A percentile compares a stretch with the other conserved stretches of the same genome.
Evolutionary conservation across 2,797 vertebrate species (phyloP).

Genomic region (Distichodus sexfasciatus): DNA sequence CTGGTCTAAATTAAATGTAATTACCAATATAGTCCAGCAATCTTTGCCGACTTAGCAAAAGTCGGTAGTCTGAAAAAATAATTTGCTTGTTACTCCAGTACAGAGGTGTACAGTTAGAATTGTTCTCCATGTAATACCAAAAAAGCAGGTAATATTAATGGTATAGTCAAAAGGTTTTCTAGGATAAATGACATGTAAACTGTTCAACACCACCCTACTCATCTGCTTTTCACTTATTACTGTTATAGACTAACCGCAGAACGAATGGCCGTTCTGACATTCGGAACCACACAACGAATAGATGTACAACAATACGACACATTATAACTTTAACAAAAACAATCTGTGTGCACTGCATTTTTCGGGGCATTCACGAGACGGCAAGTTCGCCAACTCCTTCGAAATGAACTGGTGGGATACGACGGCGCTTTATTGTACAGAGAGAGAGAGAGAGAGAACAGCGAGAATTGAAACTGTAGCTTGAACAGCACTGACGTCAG

Average conservation of each 20-base stretch:
- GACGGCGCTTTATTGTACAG: too few species aligned
- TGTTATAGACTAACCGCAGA: neutral
- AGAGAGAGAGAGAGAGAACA: neutral
- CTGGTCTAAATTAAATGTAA: conserved; percentile 40
- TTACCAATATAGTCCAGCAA: conserved; percentile 58
- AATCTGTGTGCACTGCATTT: conserved; percentile 16
- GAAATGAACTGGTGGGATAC: too few species aligned
- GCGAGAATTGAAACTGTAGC: neutral
- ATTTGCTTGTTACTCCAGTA: conserved; percentile 6
- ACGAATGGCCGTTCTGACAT: neutral
- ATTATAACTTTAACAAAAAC: too few species aligned
- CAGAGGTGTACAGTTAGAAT: conserved; percentile 8
- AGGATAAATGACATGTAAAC: conserved; percentile 24
- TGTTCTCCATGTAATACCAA: conserved; percentile 16
- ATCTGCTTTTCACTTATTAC: conserved; percentile 13
- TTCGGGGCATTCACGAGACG: too few species aligned
- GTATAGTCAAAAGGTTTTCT: neutral
- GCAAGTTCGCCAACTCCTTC: too few species aligned
- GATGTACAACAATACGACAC: too few species aligned
- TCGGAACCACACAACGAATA: neutral
- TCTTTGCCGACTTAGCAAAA: conserved; percentile 59
- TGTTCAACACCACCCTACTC: conserved; percentile 1
- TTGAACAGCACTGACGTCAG: neutral
- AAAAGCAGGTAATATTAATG: conserved; percentile 35
- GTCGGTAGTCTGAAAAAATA: conserved; percentile 53